Base-by-base conservation (phyloP, 2,888 invertebrate genomes). In the Furcula furcula region DNA sequence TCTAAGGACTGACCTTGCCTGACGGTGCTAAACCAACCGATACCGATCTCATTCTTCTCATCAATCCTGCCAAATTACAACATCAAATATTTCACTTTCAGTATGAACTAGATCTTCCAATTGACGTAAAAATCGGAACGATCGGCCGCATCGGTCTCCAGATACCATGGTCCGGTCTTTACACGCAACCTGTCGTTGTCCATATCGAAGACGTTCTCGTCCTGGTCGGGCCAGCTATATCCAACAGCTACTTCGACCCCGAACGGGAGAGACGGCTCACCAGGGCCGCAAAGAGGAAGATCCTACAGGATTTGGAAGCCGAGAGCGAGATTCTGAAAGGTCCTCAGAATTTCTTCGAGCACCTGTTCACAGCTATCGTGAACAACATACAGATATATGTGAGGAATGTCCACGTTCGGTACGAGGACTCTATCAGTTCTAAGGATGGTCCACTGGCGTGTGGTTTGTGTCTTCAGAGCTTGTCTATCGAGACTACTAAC, bases 401-500 rank as follows among this genome's bases (percentile, higher is more conserved):
- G 14, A 91, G 92, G 41, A 94, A 95, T 70, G 91, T 96, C 27
- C 96, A 96, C 75, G 90, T 96, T 37, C 89, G 96, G 45, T 96
- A 95, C 61, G 96, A 96, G 71, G 95, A 96, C 65, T 90, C 91
- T 4, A 89, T 93, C 47, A 91, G 92, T 46, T 92, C 91, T 28
- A 90, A 90, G 23, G 91, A 91, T 40, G 90, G 90, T 7, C 92
- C 94, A 3, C 81, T 95, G 55, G 93, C 94, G 0, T 93, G 93
- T 65, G 96, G 96, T 1, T 64, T 95, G 16, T 95, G 95, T 71
- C 86, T 96, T 37, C 94, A 95, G 61, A 92, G 91, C 51, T 81
- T 96, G 46, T 93, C 94, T 0, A 93, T 95, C 46, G 94, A 95
- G 72, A 94, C 94, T 4, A 95, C 95, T 2, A 95, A 95, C 64